A percentile compares a stretch with the other conserved stretches of the same genome.
phyloP scores from a whole-genome alignment of 2,888 invertebrate species.

The Euplagia quadripunctaria region DNA sequence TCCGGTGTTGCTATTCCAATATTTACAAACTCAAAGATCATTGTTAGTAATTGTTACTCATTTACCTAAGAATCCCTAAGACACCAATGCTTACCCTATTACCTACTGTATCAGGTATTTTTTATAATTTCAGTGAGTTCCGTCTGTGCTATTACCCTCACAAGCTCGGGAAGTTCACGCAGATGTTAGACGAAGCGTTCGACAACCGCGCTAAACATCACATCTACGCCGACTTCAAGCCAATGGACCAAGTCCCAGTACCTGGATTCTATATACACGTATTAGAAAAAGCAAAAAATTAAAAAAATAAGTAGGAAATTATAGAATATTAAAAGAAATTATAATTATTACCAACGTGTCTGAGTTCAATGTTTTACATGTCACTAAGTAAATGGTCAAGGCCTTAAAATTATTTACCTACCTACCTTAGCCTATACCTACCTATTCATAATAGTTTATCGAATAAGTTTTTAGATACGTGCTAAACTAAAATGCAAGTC shows the following conservation, averaged over 20 bases:
- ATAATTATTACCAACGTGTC: not conserved
- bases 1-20: too few species aligned
- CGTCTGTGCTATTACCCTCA: slow-evolving; percentile 96
- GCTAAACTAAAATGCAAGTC: not conserved
- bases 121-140: slow-evolving; percentile 89
- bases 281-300: slow-evolving; percentile 87
- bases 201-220: slow-evolving; percentile 88
- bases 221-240: slow-evolving; percentile 94
- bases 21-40: too few species aligned
- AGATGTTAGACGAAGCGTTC: slow-evolving; percentile 91
- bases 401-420: not conserved
- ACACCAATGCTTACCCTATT: too few species aligned
- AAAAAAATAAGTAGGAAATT: slow-evolving; percentile 1
- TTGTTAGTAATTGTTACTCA: too few species aligned
- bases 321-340: not conserved
- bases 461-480: not conserved
- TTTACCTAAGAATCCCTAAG: too few species aligned
- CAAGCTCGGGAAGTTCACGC: slow-evolving; percentile 90
- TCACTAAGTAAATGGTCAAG: not conserved
- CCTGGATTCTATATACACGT: slow-evolving; percentile 96
- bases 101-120: too few species aligned
- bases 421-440: not conserved
- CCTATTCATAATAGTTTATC: not conserved
- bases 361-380: too few species aligned
- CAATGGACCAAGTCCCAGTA: slow-evolving; percentile 87